Evolutionary conservation across 2,113 vertebrate species (phyloP), one percentile per base, ranked within the genome.

Genomic region (Coturnix japonica): DNA sequence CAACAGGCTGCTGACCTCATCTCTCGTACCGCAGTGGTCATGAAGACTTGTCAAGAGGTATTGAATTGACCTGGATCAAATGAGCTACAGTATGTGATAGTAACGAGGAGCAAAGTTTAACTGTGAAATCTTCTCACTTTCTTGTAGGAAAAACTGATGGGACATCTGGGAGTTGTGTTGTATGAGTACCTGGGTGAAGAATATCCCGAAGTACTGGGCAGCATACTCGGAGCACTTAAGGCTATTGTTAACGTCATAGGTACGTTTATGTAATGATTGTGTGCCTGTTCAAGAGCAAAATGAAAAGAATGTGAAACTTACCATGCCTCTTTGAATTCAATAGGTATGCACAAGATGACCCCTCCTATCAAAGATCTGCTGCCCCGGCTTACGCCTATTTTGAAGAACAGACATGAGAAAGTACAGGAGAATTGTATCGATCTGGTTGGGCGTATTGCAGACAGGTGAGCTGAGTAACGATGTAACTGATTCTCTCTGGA

Each of bases 271-370:
- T 70, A 3, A 57, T n/a, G 30, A 12, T 57, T 13, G 10, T 5
- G 3, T 43, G 21, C 8, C 57, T 75, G 14, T 75, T 90, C 11
- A 37, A 51, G 67, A 90, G 43, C 14, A 31, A 57, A 76, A 71
- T 54, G 4, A 30, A 61, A 53, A 92, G n/a, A 54, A 21, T 39
- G 3, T 75, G n/a, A n/a, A 57, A 61, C 35, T 92, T 43, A 95
- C 25, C 23, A 7, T 9, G 0, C 6, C 28, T 81, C 20, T 93
- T 81, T 94, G 7, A 73, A 9, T 92, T 94, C 60, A 44, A 82
- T 90, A 99, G 99, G 99, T 89, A 99, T 99, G 99, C 99, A 99
- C 97, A 99, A 99, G 97, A 99, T 99, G 99, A 99, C 99, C 0
- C 99, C 99, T 37, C 99, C 99, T 13, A 99, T 99, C 96, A 99